Percentiles rank a stretch among this genome's conserved stretches.
Evolutionary conservation across 2,797 vertebrate genomes (phyloP).

Genomic region (Taenioides sp.): DNA sequence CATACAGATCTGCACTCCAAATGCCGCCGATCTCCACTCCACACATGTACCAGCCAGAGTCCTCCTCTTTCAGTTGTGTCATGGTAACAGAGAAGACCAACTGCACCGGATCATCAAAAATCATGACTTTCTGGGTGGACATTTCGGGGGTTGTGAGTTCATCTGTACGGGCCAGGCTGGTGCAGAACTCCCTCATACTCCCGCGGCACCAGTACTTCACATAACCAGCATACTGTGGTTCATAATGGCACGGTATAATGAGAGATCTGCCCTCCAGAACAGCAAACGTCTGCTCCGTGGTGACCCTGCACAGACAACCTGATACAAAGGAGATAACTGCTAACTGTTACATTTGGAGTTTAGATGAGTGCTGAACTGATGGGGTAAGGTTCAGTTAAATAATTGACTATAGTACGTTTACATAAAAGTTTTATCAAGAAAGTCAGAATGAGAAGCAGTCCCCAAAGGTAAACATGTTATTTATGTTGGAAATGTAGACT

Average conservation of each 20-base stretch:
- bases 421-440: not conserved
- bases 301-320: constrained; percentile 58
- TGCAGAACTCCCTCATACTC: constrained; percentile 64
- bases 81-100: constrained; percentile 74
- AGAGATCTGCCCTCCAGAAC: constrained; percentile 69
- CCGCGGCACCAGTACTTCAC: constrained; percentile 80
- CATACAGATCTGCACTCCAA: constrained; percentile 60
- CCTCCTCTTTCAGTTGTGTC: constrained; percentile 53
- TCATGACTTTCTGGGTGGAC: constrained; percentile 41
- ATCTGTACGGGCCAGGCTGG: constrained; percentile 67
- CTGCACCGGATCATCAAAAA: constrained; percentile 69
- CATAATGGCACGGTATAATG: constrained; percentile 70
- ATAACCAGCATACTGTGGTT: constrained; percentile 65
- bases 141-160: not conserved
- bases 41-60: constrained; percentile 78
- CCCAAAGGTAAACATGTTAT: constrained; percentile 17
- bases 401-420: not conserved
- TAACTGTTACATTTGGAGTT: not conserved
- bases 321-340: constrained; percentile 8
- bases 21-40: constrained; percentile 67
- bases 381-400: not conserved
- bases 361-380: not conserved
- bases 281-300: constrained; percentile 29
- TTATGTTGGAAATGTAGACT: constrained; percentile 5
- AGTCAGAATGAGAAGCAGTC: constrained; percentile 1